phyloP scores from a whole-genome alignment of 2,888 invertebrate genomes.

The Lapara coniferarum region DNA sequence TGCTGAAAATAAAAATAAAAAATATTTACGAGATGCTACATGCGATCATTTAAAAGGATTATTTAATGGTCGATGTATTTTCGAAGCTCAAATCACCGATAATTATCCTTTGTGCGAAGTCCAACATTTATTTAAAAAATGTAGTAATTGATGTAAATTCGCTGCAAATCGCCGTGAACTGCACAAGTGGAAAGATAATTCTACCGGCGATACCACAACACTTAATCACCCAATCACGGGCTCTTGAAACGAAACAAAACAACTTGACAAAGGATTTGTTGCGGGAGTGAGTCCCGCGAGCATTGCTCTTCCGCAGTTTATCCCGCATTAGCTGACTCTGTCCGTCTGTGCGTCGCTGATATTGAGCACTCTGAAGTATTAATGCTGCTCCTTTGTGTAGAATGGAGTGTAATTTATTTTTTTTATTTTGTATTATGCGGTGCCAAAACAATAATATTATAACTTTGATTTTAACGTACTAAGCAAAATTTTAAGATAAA shows the following conservation, averaged over 20 bases:
- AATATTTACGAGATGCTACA: too few relatives aligned
- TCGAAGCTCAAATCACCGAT: too few relatives aligned
- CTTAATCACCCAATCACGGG: neutral
- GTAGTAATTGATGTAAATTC: neutral
- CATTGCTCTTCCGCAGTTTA: neutral
- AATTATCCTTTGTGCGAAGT: too few relatives aligned
- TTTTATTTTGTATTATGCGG: neutral
- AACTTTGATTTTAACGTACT: too few relatives aligned
- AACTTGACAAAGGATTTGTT: slow-evolving; percentile 4
- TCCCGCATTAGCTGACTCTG: slow-evolving; percentile 8
- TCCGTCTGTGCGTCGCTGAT: slow-evolving; percentile 19
- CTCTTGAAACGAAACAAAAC: neutral
- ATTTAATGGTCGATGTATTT: too few relatives aligned
- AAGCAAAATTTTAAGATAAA: too few relatives aligned
- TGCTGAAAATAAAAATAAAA: too few relatives aligned
- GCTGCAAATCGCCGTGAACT: too few relatives aligned
- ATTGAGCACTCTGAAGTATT: neutral
- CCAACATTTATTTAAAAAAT: too few relatives aligned
- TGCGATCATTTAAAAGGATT: too few relatives aligned
- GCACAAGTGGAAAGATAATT: neutral
- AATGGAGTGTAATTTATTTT: neutral
- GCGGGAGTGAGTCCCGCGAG: neutral
- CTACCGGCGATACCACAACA: neutral
- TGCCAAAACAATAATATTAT: neutral
- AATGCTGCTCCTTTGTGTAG: neutral